Evolutionary conservation across 1,140 invertebrate genomes (phyloP).

Genomic region (Helicorthomorpha holstii): DNA sequence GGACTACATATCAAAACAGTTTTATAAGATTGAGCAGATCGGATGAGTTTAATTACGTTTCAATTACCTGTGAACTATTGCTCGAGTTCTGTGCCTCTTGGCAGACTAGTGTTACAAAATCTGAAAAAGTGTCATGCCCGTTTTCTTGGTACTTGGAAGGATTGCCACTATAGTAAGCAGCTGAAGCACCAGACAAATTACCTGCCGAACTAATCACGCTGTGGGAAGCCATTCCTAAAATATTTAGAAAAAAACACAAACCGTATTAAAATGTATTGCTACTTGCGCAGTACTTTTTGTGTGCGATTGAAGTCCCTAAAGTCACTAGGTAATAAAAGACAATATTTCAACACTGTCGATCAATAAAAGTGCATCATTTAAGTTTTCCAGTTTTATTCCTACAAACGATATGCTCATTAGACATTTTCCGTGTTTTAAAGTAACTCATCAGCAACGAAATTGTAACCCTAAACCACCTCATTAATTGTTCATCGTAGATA

Average conservation of each 20-base stretch:
- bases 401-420: too few species aligned
- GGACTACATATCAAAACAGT: slow-evolving; percentile 15
- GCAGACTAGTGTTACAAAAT: slow-evolving; percentile 92
- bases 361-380: too few species aligned
- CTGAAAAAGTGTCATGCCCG: slow-evolving; percentile 76
- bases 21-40: background rate
- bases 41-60: slow-evolving; percentile 1
- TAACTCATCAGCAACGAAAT: too few species aligned
- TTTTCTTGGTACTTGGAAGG: slow-evolving; percentile 63
- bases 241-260: slow-evolving; percentile 18
- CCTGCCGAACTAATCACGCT: slow-evolving; percentile 45
- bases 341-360: too few species aligned
- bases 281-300: too few species aligned
- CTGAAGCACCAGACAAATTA: slow-evolving; percentile 33
- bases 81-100: slow-evolving; percentile 74
- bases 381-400: too few species aligned
- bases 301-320: too few species aligned
- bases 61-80: slow-evolving; percentile 52
- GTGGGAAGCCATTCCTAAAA: slow-evolving; percentile 37
- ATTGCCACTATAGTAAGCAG: slow-evolving; percentile 26
- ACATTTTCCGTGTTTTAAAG: too few species aligned
- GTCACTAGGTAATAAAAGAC: too few species aligned
- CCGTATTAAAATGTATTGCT: too few species aligned
- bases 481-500: too few species aligned
- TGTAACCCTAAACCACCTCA: too few species aligned